Percentiles rank a stretch among this genome's conserved stretches.
These are phyloP conservation scores for Limnephilus rhombicus DNA, from an alignment of 2,888 invertebrate genomes.

Conservation along the genomic window DNA sequence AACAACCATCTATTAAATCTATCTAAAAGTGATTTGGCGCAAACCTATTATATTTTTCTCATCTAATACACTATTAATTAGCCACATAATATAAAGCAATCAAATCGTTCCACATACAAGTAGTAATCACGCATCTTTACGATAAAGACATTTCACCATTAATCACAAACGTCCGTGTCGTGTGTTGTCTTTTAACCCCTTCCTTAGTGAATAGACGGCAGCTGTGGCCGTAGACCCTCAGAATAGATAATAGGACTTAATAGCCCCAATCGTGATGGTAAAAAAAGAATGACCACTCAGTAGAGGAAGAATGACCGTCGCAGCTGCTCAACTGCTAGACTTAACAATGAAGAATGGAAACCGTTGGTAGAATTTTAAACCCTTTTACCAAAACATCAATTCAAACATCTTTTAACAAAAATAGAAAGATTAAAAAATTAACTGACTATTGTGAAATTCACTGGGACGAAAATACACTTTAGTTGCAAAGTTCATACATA, in stretches of 20 bases:
- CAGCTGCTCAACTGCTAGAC: conserved; percentile 28
- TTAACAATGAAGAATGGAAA: conserved; percentile 14
- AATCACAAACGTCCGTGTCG: not conserved
- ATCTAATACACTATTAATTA: not conserved
- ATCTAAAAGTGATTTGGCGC: too few species aligned
- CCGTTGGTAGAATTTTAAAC: conserved; percentile 26
- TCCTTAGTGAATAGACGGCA: conserved; percentile 7
- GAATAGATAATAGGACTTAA: conserved; percentile 46
- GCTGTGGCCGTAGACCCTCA: not conserved
- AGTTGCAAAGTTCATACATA: too few species aligned
- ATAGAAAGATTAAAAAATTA: not conserved
- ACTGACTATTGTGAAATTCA: not conserved
- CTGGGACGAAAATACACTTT: too few species aligned
- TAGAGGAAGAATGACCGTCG: conserved; percentile 14
- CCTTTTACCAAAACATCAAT: conserved; percentile 32
- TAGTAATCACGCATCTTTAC: not conserved
- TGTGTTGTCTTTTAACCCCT: conserved; percentile 23
- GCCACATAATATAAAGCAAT: not conserved
- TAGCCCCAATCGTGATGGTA: conserved; percentile 26
- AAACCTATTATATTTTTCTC: not conserved
- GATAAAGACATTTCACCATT: not conserved
- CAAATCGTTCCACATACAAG: not conserved
- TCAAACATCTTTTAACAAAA: too few species aligned
- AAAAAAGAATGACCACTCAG: conserved; percentile 33
- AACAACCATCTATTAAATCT: too few species aligned